phyloP scores from a whole-genome alignment of 2,888 invertebrate genomes.

The Xanthia togata region DNA sequence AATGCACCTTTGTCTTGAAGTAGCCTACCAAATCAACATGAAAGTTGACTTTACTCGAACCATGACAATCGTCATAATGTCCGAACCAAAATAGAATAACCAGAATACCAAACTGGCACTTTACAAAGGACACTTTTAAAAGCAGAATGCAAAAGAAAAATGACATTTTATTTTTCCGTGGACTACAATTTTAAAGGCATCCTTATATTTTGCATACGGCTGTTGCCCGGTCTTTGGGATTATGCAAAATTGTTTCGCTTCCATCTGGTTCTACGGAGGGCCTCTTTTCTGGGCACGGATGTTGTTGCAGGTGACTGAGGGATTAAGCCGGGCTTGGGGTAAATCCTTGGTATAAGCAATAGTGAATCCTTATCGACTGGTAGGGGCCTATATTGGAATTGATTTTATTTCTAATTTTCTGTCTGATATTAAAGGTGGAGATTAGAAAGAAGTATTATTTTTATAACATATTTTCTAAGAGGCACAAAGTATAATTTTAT shows the following conservation, averaged over 20 bases:
- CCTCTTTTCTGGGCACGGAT: slow-evolving; percentile 35
- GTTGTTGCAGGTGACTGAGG: slow-evolving; percentile 42
- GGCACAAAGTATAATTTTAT: background rate
- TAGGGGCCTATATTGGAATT: background rate
- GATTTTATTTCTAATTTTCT: background rate
- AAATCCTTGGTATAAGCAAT: slow-evolving; percentile 7
- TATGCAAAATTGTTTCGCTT: slow-evolving; percentile 57
- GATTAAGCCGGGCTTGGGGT: slow-evolving; percentile 37
- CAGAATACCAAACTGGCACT: slow-evolving; percentile 5
- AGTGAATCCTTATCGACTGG: slow-evolving; percentile 5
- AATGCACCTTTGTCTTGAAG: background rate
- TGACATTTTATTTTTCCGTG: slow-evolving; percentile 38
- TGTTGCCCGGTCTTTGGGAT: slow-evolving; percentile 42
- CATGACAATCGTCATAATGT: background rate
- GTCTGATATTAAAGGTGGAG: too few relatives aligned
- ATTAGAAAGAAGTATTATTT: background rate
- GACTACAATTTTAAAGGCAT: slow-evolving; percentile 52
- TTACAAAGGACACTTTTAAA: slow-evolving; percentile 35
- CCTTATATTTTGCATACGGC: slow-evolving; percentile 59
- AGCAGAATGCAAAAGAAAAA: slow-evolving; percentile 25
- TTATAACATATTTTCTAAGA: background rate
- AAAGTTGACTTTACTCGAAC: background rate
- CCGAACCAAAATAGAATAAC: background rate
- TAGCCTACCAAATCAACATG: background rate
- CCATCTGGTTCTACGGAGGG: slow-evolving; percentile 38